Conservation (phyloP, 1,140 invertebrate genomes). For the Ladona fulva region DNA sequence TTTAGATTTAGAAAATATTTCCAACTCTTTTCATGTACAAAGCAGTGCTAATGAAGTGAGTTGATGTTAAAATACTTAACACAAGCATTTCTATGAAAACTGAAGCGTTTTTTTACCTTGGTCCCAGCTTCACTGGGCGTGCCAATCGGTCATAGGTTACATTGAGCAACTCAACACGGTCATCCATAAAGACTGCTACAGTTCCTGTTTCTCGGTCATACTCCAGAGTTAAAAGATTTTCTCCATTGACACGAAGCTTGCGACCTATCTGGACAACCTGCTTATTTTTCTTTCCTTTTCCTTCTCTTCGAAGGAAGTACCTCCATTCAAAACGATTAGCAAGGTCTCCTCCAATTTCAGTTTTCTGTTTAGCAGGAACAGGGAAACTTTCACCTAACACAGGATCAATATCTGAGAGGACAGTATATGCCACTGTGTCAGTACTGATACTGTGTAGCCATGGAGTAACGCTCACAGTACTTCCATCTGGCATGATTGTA, state of each 20-base stretch:
- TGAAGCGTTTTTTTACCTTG: conserved; percentile 43
- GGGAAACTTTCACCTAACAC: conserved; percentile 80
- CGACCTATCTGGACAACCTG: conserved; percentile 70
- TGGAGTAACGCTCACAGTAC: conserved; percentile 64
- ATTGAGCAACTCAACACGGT: conserved; percentile 77
- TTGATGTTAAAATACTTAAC: no score
- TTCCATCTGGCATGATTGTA: conserved; percentile 69
- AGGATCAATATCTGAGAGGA: conserved; percentile 72
- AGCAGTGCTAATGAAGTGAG: no score
- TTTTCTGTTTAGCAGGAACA: conserved; percentile 79
- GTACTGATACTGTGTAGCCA: conserved; percentile 77
- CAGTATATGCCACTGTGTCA: conserved; percentile 74
- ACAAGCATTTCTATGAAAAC: no score
- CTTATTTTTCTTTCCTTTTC: conserved; percentile 42
- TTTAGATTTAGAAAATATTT: background rate
- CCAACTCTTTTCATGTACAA: background rate
- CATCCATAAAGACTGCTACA: conserved; percentile 83
- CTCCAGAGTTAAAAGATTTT: conserved; percentile 82
- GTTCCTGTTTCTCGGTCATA: conserved; percentile 84
- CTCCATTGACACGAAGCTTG: conserved; percentile 79
- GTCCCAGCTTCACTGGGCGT: conserved; percentile 79
- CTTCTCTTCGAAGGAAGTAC: conserved; percentile 68
- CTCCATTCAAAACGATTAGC: conserved; percentile 93
- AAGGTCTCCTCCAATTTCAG: conserved; percentile 78
- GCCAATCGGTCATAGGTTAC: conserved; percentile 88